phyloP scores from a whole-genome alignment of 2,797 vertebrate genomes.

The Pempheris klunzingeri region DNA sequence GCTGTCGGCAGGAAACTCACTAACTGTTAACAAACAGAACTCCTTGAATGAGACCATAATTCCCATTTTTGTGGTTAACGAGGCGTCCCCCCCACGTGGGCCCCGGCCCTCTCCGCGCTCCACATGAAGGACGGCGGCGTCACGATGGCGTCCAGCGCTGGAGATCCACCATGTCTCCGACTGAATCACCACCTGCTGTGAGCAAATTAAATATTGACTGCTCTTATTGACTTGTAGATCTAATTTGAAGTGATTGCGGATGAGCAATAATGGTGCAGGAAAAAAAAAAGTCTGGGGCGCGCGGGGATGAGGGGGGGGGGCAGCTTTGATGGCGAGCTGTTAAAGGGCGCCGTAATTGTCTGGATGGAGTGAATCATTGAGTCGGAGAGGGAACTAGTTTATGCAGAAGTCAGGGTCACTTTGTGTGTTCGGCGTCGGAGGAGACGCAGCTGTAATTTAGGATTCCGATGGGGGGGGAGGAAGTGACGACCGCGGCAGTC shows the following conservation, averaged over 20 bases:
- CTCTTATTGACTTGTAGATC: slow-evolving; percentile 87
- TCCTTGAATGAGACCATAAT: neutral
- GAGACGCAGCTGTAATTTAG: neutral
- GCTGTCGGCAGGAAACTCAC: neutral
- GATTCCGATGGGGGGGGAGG: slow-evolving; percentile 39
- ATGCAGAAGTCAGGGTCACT: slow-evolving; percentile 7
- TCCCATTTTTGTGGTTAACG: too few relatives aligned
- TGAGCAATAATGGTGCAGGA: slow-evolving; percentile 78
- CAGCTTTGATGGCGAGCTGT: slow-evolving; percentile 67
- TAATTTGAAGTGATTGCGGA: slow-evolving; percentile 88
- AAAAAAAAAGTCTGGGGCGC: slow-evolving; percentile 65
- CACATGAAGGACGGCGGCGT: slow-evolving; percentile 26
- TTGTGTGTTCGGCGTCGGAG: neutral
- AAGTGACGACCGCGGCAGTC: slow-evolving; percentile 9
- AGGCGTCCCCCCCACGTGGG: neutral
- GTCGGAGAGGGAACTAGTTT: slow-evolving; percentile 32
- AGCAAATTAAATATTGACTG: slow-evolving; percentile 91
- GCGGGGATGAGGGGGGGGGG: neutral
- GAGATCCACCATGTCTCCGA: slow-evolving; percentile 33
- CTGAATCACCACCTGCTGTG: slow-evolving; percentile 84
- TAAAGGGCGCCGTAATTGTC: slow-evolving; percentile 78
- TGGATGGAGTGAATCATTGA: slow-evolving; percentile 71
- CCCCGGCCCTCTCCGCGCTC: neutral
- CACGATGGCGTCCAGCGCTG: too few relatives aligned
- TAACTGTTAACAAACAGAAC: neutral